Evolutionary conservation across 2,797 vertebrate species (phyloP).

Genomic region (Monodelphis domestica): DNA sequence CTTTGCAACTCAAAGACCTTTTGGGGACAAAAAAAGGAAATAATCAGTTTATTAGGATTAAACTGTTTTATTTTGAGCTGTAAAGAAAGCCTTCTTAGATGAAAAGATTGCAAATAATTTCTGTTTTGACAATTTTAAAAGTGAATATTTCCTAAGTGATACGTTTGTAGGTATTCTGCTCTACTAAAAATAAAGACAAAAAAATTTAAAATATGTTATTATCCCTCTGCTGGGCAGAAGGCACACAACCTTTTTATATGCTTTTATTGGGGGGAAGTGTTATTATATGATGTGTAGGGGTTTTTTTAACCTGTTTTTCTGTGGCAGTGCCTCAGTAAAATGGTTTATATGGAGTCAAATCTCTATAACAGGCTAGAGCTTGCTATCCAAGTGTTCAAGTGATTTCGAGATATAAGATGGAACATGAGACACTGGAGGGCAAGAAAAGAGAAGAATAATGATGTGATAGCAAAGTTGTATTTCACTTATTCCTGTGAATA

Average conservation of each 20-base stretch:
- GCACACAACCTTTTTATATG: slow-evolving; percentile 80
- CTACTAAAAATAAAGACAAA: slow-evolving; percentile 79
- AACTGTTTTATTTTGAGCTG: slow-evolving; percentile 64
- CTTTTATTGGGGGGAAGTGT: slow-evolving; percentile 74
- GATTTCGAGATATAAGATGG: slow-evolving; percentile 64
- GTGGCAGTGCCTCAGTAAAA: slow-evolving; percentile 81
- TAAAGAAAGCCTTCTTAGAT: slow-evolving; percentile 63
- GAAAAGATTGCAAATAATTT: slow-evolving; percentile 69
- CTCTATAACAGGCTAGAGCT: slow-evolving; percentile 82
- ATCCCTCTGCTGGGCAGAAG: slow-evolving; percentile 89
- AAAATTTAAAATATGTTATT: slow-evolving; percentile 84
- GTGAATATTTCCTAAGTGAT: slow-evolving; percentile 76
- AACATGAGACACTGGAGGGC: slow-evolving; percentile 75
- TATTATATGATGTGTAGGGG: slow-evolving; percentile 84
- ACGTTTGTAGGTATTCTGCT: slow-evolving; percentile 84
- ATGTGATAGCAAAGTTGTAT: slow-evolving; percentile 80
- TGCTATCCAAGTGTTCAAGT: slow-evolving; percentile 75
- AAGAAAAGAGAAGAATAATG: slow-evolving; percentile 79
- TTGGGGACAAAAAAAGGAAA: background rate
- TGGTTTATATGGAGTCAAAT: slow-evolving; percentile 71
- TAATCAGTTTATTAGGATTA: slow-evolving; percentile 9
- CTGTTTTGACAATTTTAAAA: slow-evolving; percentile 78
- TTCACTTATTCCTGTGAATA: slow-evolving; percentile 88
- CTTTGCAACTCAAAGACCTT: background rate
- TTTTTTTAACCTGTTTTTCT: slow-evolving; percentile 85